These are phyloP conservation scores for Coenonympha arcania DNA, from an alignment of 2,888 invertebrate genomes.

Conservation along the genomic window DNA sequence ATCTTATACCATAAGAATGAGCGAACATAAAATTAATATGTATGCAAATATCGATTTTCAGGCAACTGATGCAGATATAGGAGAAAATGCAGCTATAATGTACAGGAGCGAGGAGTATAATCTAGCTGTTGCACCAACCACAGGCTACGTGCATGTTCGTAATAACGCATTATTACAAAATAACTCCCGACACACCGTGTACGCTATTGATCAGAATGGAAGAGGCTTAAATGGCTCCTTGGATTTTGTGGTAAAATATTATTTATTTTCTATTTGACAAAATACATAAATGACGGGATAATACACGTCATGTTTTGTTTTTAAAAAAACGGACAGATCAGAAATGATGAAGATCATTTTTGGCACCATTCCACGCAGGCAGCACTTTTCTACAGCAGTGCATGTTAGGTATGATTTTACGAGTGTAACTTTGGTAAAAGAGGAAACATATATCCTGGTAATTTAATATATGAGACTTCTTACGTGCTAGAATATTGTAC, in stretches of 20 bases:
- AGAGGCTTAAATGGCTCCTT: constrained; percentile 49
- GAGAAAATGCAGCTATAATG: constrained; percentile 65
- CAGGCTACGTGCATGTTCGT: constrained; percentile 74
- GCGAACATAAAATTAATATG: too few relatives aligned
- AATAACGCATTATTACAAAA: constrained; percentile 50
- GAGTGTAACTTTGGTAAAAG: too few relatives aligned
- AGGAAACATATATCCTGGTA: background rate
- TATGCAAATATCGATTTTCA: constrained; percentile 31
- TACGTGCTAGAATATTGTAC: background rate
- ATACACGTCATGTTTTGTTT: too few relatives aligned
- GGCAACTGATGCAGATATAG: constrained; percentile 74
- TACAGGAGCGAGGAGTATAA: constrained; percentile 55
- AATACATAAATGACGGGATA: too few relatives aligned
- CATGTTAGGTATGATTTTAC: too few relatives aligned
- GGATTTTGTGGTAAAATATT: constrained; percentile 49
- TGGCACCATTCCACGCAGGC: too few relatives aligned
- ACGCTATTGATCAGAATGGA: constrained; percentile 62
- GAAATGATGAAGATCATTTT: too few relatives aligned
- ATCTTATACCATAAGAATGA: too few relatives aligned
- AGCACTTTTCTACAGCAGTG: too few relatives aligned
- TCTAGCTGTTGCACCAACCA: constrained; percentile 71
- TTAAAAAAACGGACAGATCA: too few relatives aligned
- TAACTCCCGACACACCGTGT: constrained; percentile 43
- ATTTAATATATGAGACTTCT: background rate
- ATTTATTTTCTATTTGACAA: too few relatives aligned